Evolutionary conservation across 2,797 vertebrate species (phyloP).

Genomic region (Gymnothorax reevesii): DNA sequence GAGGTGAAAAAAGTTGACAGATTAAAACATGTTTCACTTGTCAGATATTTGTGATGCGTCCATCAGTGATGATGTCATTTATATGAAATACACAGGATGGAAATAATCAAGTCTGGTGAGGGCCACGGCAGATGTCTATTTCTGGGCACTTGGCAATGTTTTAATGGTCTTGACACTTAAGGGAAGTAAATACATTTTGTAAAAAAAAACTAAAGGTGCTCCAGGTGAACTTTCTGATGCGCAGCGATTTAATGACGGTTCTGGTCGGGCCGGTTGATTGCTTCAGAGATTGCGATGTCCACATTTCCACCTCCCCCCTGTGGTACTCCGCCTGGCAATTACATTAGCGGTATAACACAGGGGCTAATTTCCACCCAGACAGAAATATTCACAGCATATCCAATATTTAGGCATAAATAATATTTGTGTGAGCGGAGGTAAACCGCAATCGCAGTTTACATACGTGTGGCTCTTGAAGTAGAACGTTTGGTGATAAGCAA

Average conservation of each 20-base stretch:
- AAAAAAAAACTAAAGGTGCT: not conserved
- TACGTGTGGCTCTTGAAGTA: not conserved
- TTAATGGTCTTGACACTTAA: not conserved
- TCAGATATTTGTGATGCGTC: constrained; percentile 7
- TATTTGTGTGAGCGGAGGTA: not conserved
- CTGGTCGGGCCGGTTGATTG: not conserved
- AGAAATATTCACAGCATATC: not conserved
- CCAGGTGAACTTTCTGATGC: constrained; percentile 3
- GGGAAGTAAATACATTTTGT: not conserved
- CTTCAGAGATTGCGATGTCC: not conserved
- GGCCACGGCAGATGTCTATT: not conserved
- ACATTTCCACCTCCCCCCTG: not conserved
- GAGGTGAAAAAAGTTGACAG: not conserved
- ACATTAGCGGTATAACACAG: too few relatives aligned
- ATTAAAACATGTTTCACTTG: not conserved
- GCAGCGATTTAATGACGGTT: constrained; percentile 3
- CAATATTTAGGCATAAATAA: not conserved
- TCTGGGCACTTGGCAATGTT: not conserved
- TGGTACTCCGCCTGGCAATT: too few relatives aligned
- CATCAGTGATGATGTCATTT: constrained; percentile 13
- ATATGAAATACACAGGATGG: not conserved
- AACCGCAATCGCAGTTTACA: not conserved
- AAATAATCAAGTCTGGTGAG: constrained; percentile 6
- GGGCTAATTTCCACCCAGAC: not conserved
- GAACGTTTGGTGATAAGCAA: not conserved